A percentile compares a stretch with the other conserved stretches of the same genome.
phyloP scores from a whole-genome alignment of 2,888 invertebrate genomes.

The Sepiola atlantica region DNA sequence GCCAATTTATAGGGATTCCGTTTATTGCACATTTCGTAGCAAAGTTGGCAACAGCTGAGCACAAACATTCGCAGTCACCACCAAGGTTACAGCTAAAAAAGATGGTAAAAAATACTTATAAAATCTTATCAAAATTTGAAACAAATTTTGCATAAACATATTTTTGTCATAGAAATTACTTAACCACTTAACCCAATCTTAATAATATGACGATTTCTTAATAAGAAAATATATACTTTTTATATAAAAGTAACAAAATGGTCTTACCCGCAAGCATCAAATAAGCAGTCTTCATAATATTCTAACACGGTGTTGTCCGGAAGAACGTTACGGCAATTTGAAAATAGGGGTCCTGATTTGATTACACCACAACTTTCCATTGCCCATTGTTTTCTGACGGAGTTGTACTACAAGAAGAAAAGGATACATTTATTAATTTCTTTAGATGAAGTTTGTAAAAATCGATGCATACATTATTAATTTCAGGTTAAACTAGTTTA shows the following conservation, averaged over 20 bases:
- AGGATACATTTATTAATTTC: not conserved
- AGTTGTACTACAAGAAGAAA: not conserved
- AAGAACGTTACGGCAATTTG: constrained; percentile 10
- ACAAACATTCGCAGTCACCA: constrained; percentile 42
- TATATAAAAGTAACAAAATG: not conserved
- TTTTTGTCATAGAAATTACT: not conserved
- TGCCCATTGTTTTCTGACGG: constrained; percentile 43
- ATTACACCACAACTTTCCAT: constrained; percentile 44
- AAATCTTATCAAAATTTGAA: not conserved
- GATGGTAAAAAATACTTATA: not conserved
- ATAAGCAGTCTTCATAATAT: constrained; percentile 43
- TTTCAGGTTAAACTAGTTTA: no score
- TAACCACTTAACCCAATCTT: not conserved
- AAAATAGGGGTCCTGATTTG: constrained; percentile 32
- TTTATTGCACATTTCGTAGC: constrained; percentile 39
- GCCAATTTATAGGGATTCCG: constrained; percentile 38
- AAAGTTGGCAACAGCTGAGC: constrained; percentile 34
- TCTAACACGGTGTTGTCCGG: constrained; percentile 34
- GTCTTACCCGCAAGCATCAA: constrained; percentile 47
- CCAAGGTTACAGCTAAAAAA: constrained; percentile 33
- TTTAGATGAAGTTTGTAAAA: not conserved
- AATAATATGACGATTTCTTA: no score
- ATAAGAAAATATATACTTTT: no score
- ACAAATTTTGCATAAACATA: not conserved
- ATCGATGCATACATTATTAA: no score